Percentiles rank a stretch among this genome's conserved stretches.
Conservation (phyloP, 2,888 invertebrate genomes). For the Cerceris ruficornis region DNA sequence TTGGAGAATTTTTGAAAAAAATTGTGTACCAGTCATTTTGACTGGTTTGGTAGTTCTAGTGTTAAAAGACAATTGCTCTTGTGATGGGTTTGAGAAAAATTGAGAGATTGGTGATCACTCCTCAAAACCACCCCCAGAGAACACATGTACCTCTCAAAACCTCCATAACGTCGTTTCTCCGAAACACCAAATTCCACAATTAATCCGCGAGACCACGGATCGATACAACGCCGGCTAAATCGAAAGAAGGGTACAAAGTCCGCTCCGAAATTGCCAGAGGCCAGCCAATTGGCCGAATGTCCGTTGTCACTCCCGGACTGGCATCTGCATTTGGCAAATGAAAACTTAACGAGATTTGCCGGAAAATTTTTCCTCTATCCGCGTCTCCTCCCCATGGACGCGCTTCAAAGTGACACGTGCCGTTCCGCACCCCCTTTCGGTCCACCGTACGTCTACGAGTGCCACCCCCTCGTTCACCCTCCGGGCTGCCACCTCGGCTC, state of each 20-base stretch:
- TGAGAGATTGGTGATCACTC: too few relatives aligned
- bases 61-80: too few relatives aligned
- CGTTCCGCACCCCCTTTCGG: slow-evolving; percentile 19
- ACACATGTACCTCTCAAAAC: too few relatives aligned
- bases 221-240: slow-evolving; percentile 27
- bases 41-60: too few relatives aligned
- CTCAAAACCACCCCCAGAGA: too few relatives aligned
- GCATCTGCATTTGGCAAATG: slow-evolving; percentile 74
- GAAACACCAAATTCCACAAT: not conserved
- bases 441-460: slow-evolving; percentile 8
- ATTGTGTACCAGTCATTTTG: too few relatives aligned
- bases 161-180: too few relatives aligned
- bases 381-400: slow-evolving; percentile 45
- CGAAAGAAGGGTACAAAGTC: not conserved
- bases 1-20: too few relatives aligned
- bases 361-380: slow-evolving; percentile 55
- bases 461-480: slow-evolving; percentile 1
- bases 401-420: slow-evolving; percentile 71
- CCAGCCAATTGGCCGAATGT: slow-evolving; percentile 38
- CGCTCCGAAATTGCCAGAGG: slow-evolving; percentile 40
- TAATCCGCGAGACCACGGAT: slow-evolving; percentile 2
- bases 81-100: too few relatives aligned
- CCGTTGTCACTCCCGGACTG: slow-evolving; percentile 46
- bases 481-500: slow-evolving; percentile 1
- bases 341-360: slow-evolving; percentile 77